Evolutionary conservation across 1,140 invertebrate species (phyloP).

Genomic region (Notospermus geniculatus): DNA sequence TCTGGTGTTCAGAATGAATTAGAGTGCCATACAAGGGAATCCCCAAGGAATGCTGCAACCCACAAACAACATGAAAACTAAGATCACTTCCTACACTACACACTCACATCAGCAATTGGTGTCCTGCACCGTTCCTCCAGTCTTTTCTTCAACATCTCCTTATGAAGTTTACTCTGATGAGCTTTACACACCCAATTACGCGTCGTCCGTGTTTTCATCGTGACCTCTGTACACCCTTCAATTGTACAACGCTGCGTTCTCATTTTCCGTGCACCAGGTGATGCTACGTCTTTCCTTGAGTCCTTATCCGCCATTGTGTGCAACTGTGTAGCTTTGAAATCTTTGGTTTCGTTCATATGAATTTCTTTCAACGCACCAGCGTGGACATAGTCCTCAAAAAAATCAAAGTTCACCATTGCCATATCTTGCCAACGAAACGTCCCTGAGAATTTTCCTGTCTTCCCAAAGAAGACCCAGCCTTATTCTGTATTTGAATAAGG

Average conservation of each 20-base stretch:
- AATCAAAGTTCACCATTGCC: constrained; percentile 5
- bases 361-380: constrained; percentile 5
- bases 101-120: constrained; percentile 3
- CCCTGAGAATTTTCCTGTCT: too few species aligned
- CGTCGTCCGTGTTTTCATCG: constrained; percentile 1
- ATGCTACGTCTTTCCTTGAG: neutral
- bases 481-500: constrained; percentile 3
- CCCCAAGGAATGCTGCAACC: too few species aligned
- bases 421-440: neutral
- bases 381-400: constrained; percentile 4
- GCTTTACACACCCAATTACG: neutral
- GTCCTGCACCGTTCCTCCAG: constrained; percentile 7
- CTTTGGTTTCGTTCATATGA: constrained; percentile 4
- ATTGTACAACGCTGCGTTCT: neutral
- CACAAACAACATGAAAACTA: too few species aligned
- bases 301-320: constrained; percentile 1
- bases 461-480: constrained; percentile 19
- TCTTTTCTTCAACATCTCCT: constrained; percentile 8
- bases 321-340: neutral
- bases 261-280: constrained; percentile 2
- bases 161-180: constrained; percentile 6
- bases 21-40: too few species aligned
- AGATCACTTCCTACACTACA: too few species aligned
- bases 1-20: too few species aligned
- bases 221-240: constrained; percentile 6